These are phyloP conservation scores for Nasonia longicornis DNA, from an alignment of 1,140 invertebrate species.

Conservation along the genomic window DNA sequence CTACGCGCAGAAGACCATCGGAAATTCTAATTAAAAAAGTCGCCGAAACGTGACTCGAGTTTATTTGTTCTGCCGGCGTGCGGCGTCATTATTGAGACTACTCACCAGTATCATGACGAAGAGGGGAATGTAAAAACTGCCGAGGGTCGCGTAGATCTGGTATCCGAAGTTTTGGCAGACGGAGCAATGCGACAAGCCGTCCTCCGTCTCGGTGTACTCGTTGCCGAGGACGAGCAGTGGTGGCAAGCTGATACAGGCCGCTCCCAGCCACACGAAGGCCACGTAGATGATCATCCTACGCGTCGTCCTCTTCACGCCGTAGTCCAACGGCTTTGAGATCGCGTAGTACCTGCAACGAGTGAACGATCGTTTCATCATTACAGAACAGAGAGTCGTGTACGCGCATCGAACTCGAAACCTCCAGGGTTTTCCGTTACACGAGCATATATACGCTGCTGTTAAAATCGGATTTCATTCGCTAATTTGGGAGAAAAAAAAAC, in stretches of 20 bases:
- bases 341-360: slow-evolving; percentile 79
- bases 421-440: too few species aligned
- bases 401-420: too few species aligned
- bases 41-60: too few species aligned
- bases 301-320: slow-evolving; percentile 88
- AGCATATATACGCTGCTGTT: too few species aligned
- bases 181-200: slow-evolving; percentile 76
- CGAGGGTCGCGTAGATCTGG: slow-evolving; percentile 90
- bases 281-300: slow-evolving; percentile 87
- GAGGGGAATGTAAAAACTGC: slow-evolving; percentile 90
- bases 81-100: neutral
- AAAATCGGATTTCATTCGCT: too few species aligned
- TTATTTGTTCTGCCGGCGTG: too few species aligned
- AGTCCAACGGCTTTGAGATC: slow-evolving; percentile 91
- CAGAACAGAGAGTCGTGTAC: too few species aligned
- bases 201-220: slow-evolving; percentile 73
- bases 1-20: too few species aligned
- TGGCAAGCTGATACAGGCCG: slow-evolving; percentile 89
- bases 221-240: slow-evolving; percentile 90
- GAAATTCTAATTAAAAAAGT: too few species aligned
- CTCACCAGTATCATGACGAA: slow-evolving; percentile 86
- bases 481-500: too few species aligned
- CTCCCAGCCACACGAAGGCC: slow-evolving; percentile 88
- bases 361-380: neutral
- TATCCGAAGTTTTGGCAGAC: slow-evolving; percentile 90